Percentiles rank a stretch among this genome's conserved stretches.
phyloP scores from a whole-genome alignment of 1,140 invertebrate species.

The Cepaea nemoralis region DNA sequence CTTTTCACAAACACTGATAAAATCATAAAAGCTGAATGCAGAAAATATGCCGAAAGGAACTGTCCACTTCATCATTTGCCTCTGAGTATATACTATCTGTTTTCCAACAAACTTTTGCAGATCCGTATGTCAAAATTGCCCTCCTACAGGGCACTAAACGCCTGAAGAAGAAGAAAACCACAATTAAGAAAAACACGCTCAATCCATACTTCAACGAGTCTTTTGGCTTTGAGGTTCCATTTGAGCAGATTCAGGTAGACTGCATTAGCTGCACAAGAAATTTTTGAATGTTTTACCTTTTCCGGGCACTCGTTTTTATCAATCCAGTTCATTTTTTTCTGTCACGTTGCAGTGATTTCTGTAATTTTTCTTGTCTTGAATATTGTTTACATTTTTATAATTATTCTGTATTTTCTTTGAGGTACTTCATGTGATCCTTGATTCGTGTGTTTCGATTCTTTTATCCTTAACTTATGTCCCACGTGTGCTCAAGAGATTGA shows the following conservation, averaged over 20 bases:
- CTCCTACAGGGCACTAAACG: slow-evolving; percentile 76
- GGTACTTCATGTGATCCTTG: background rate
- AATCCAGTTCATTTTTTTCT: background rate
- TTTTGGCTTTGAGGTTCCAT: slow-evolving; percentile 77
- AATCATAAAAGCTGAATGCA: no score
- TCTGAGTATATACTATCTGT: background rate
- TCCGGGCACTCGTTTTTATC: slow-evolving; percentile 8
- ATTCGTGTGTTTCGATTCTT: background rate
- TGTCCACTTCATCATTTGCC: no score
- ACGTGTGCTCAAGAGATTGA: background rate
- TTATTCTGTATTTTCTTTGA: background rate
- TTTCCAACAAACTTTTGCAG: slow-evolving; percentile 82
- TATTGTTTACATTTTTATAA: slow-evolving; percentile 4
- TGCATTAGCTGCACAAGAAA: background rate
- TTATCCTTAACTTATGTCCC: background rate
- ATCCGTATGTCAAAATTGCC: slow-evolving; percentile 78
- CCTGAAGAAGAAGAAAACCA: slow-evolving; percentile 78
- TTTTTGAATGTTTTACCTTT: slow-evolving; percentile 5
- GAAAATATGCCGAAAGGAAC: no score
- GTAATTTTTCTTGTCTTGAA: background rate
- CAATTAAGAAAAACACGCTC: slow-evolving; percentile 75
- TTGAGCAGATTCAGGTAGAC: slow-evolving; percentile 82
- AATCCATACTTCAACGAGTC: slow-evolving; percentile 78
- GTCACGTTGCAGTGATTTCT: background rate
- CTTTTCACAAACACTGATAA: no score